Percentiles rank a stretch among this genome's conserved stretches.
phyloP scores from a whole-genome alignment of 2,888 invertebrate genomes.

The Ennomos fuscantarius region DNA sequence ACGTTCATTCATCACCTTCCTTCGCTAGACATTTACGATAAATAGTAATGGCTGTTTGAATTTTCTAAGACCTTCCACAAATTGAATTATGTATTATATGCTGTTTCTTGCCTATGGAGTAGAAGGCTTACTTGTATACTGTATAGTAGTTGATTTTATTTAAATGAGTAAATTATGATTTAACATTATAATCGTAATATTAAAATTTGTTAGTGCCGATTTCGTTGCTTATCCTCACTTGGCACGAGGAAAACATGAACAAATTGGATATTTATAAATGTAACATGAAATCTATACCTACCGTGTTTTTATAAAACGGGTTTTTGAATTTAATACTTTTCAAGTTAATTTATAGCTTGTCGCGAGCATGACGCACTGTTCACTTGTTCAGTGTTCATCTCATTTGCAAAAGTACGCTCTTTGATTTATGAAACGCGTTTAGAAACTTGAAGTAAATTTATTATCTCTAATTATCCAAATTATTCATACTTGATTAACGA shows the following conservation, averaged over 20 bases:
- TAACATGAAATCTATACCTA: too few relatives aligned
- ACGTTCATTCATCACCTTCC: conserved; percentile 45
- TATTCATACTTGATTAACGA: conserved; percentile 19
- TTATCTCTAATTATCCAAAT: conserved; percentile 24
- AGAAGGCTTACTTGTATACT: too few relatives aligned
- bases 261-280: too few relatives aligned
- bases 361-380: conserved; percentile 11
- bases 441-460: conserved; percentile 25
- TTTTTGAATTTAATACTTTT: neutral
- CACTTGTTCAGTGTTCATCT: conserved; percentile 8
- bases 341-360: conserved; percentile 17
- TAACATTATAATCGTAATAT: too few relatives aligned
- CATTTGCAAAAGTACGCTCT: conserved; percentile 21
- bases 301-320: too few relatives aligned
- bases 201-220: too few relatives aligned
- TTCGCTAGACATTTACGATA: conserved; percentile 47
- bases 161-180: too few relatives aligned
- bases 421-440: conserved; percentile 27
- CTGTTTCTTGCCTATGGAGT: conserved; percentile 9
- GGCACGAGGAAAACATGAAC: too few relatives aligned
- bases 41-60: conserved; percentile 58
- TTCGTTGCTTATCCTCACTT: too few relatives aligned
- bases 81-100: conserved; percentile 45
- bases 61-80: conserved; percentile 50
- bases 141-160: too few relatives aligned